phyloP scores from a whole-genome alignment of 2,888 invertebrate genomes.

The Stenolophus ochropezus region DNA sequence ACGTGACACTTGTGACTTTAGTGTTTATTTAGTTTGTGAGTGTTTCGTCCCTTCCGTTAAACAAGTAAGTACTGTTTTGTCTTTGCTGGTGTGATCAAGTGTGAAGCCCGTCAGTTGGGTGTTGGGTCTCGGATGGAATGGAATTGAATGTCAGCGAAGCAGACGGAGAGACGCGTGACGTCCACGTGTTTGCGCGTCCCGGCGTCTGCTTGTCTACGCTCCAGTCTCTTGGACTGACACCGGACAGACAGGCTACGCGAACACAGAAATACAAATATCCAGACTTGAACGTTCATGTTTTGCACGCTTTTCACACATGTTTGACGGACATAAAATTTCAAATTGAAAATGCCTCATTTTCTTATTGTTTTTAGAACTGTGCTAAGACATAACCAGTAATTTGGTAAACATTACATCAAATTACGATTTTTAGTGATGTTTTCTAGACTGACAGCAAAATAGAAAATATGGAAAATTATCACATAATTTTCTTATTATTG shows the following conservation, averaged over 20 bases:
- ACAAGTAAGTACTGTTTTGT: constrained; percentile 32
- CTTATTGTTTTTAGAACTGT: no score
- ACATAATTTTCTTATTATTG: no score
- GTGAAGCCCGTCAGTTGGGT: constrained; percentile 21
- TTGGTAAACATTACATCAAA: no score
- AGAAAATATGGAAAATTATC: no score
- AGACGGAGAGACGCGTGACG: constrained; percentile 13
- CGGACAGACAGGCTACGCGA: background rate
- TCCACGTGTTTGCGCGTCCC: constrained; percentile 39
- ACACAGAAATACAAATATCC: background rate
- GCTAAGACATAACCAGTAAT: no score
- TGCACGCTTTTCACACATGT: background rate
- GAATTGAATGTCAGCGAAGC: constrained; percentile 47
- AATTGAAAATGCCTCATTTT: no score
- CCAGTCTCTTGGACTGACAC: background rate
- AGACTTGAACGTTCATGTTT: background rate
- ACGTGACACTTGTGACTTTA: background rate
- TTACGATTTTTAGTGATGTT: no score
- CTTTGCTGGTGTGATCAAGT: constrained; percentile 33
- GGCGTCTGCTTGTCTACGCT: constrained; percentile 38
- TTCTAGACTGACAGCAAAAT: no score
- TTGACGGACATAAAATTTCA: no score
- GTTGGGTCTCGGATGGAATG: background rate
- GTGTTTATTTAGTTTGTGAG: constrained; percentile 15
- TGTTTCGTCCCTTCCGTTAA: background rate